Evolutionary conservation across 2,888 invertebrate genomes (phyloP), one percentile per base, ranked within the genome.

Genomic region (Zygogramma bicolorata): DNA sequence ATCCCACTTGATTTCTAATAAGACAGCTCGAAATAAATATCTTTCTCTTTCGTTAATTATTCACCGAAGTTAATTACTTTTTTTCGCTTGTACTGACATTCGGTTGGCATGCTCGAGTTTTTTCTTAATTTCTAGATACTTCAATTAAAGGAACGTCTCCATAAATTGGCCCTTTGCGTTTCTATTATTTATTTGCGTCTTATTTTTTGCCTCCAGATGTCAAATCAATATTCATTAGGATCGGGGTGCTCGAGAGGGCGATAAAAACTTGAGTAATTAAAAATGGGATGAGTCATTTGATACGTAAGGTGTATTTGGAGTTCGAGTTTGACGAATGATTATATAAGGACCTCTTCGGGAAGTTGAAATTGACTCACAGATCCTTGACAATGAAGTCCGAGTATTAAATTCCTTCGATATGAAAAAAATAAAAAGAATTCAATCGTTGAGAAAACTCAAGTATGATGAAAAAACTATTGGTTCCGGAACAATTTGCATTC

Each of bases 61-160:
- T 82, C 82, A 82, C 80, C 69, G 76, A 76, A 82, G 82, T 82
- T 81, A 82, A 82, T 82, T 82, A 82, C 81, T 82, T 82, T 82
- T 82, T 82, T 82, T 68, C 68, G 65, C 80, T 81, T 81, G 79
- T 80, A 80, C 77, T 82, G 82, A 81, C 82, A 80, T 78, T 79
- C 74, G 80, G 79, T 78, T 77, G 77, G 77, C 78, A 78, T 75
- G 78, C 78, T 77, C 73, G 75, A 73, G 75, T 80, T 81, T 81
- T 81, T 81, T 81, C 81, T 80, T 81, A 81, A 82, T 82, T 82
- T 82, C 77, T 80, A 82, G 80, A 81, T 81, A 80, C 81, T 81
- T 81, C 82, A 82, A 82, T 82, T 82, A 82, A 81, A 80, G 80
- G 70, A 81, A 81, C 75, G 81, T 80, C 82, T 81, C 79, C 80